These are phyloP conservation scores for Kryptolebias ocellatus DNA, from an alignment of 2,797 vertebrate species.

Conservation along the genomic window DNA sequence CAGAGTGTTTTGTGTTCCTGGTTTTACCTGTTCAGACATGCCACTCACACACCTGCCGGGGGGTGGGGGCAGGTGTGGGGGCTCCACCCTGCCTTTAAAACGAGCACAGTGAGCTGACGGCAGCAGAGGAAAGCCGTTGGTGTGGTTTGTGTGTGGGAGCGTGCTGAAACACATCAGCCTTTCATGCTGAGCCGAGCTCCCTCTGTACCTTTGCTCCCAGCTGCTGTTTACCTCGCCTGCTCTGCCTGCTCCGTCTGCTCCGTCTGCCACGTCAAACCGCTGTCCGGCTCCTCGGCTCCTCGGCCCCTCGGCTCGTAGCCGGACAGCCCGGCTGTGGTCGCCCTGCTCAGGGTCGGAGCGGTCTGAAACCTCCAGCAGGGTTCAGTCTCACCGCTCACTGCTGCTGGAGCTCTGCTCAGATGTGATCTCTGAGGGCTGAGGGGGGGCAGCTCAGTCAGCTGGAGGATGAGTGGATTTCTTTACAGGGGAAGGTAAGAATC, in stretches of 20 bases:
- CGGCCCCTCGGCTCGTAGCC: constrained; percentile 24
- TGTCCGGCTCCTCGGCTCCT: constrained; percentile 34
- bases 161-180: constrained; percentile 77
- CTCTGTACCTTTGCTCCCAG: constrained; percentile 71
- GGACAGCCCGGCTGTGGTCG: constrained; percentile 71
- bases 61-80: background rate
- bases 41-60: constrained; percentile 47
- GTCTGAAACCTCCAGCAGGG: background rate
- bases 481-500: constrained; percentile 80
- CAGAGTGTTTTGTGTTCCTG: constrained; percentile 22
- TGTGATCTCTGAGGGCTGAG: constrained; percentile 18
- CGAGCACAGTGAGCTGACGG: constrained; percentile 65
- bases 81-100: constrained; percentile 59
- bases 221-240: constrained; percentile 65
- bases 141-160: constrained; percentile 49
- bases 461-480: constrained; percentile 79
- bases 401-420: background rate
- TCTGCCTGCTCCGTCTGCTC: constrained; percentile 26
- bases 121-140: constrained; percentile 60
- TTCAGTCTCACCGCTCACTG: background rate
- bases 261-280: constrained; percentile 43
- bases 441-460: background rate
- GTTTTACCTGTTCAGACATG: constrained; percentile 73
- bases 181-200: constrained; percentile 72
- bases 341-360: constrained; percentile 33